These are phyloP conservation scores for Charaxes varanes DNA, from an alignment of 1,140 invertebrate genomes.

Conservation along the genomic window DNA sequence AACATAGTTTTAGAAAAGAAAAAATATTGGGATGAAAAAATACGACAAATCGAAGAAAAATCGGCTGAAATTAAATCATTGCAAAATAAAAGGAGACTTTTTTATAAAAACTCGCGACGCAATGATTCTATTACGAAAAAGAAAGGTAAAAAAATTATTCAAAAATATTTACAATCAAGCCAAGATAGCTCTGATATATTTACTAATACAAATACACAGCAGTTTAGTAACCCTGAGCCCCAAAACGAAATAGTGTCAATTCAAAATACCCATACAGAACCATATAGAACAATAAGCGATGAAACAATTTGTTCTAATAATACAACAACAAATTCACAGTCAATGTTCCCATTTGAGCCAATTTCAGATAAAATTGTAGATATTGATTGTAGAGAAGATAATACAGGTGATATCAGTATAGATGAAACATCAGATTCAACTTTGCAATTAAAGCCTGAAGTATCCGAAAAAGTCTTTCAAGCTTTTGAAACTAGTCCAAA, in stretches of 20 bases:
- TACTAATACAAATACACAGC: constrained; percentile 3
- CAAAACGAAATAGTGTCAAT: constrained; percentile 9
- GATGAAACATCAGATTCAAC: constrained; percentile 13
- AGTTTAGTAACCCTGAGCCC: constrained; percentile 1
- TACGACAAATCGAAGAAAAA: constrained; percentile 56
- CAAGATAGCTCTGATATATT: constrained; percentile 23
- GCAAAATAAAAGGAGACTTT: constrained; percentile 44
- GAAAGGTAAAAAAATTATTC: constrained; percentile 60
- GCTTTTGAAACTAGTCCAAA: constrained; percentile 69
- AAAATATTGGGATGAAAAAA: constrained; percentile 72
- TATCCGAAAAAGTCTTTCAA: constrained; percentile 64
- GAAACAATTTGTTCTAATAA: too few relatives aligned
- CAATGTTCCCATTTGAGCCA: too few relatives aligned
- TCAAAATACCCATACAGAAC: neutral
- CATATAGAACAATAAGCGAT: too few relatives aligned
- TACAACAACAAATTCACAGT: too few relatives aligned
- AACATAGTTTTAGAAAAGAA: constrained; percentile 70
- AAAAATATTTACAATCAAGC: constrained; percentile 49
- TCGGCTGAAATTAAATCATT: constrained; percentile 47
- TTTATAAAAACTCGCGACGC: constrained; percentile 44
- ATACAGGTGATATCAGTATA: neutral
- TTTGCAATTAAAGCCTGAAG: constrained; percentile 43
- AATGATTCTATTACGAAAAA: constrained; percentile 68
- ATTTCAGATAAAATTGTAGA: neutral
- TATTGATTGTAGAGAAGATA: neutral